Evolutionary conservation across 2,888 invertebrate species (phyloP).

Genomic region (Baccha elongata): DNA sequence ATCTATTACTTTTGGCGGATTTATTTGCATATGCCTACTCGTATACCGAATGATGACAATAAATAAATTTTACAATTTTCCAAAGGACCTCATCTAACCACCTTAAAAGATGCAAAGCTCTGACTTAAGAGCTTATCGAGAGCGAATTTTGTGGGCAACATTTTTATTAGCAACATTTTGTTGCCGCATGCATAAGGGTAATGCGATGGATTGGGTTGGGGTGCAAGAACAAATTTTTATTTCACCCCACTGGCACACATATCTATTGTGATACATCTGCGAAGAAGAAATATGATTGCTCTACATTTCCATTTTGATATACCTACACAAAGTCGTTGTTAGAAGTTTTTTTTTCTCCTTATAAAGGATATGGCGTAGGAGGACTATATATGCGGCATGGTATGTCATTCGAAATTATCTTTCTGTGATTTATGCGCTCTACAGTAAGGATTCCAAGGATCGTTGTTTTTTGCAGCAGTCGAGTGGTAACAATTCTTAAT

Average conservation of each 20-base stretch:
- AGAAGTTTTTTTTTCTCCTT: not conserved
- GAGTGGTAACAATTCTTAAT: conserved; percentile 64
- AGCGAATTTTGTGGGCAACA: conserved; percentile 67
- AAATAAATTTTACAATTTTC: conserved; percentile 59
- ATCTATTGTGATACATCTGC: conserved; percentile 65
- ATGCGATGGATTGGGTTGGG: conserved; percentile 6
- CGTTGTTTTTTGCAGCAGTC: conserved; percentile 44
- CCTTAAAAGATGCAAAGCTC: conserved; percentile 45
- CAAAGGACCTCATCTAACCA: not conserved
- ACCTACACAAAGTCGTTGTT: conserved; percentile 23
- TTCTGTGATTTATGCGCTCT: conserved; percentile 68
- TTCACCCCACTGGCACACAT: conserved; percentile 51
- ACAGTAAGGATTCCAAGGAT: conserved; percentile 51
- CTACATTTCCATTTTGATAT: conserved; percentile 53
- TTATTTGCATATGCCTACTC: conserved; percentile 72
- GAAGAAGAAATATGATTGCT: conserved; percentile 64
- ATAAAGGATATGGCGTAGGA: conserved; percentile 20
- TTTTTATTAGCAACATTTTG: conserved; percentile 69
- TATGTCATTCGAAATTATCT: conserved; percentile 72
- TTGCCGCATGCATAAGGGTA: conserved; percentile 6
- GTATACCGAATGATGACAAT: conserved; percentile 70
- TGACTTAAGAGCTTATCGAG: conserved; percentile 72
- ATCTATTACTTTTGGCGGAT: conserved; percentile 74
- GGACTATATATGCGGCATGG: conserved; percentile 28
- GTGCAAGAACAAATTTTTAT: conserved; percentile 40